phyloP scores from a whole-genome alignment of 2,113 vertebrate genomes.

The Vimba vimba region DNA sequence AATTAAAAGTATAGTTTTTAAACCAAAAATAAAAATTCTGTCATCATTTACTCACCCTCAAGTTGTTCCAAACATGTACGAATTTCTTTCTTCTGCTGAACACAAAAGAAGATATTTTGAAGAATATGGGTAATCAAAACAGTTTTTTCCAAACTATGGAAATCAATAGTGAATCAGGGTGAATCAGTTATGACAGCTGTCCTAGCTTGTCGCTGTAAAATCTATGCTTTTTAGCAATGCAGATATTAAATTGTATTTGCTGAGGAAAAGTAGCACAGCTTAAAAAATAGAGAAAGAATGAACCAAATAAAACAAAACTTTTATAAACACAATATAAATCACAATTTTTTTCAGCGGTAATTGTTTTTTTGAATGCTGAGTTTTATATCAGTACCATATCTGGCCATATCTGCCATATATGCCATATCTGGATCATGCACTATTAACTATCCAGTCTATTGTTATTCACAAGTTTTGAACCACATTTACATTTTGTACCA shows the following conservation, averaged over 20 bases:
- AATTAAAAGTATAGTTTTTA: too few relatives aligned
- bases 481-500: slow-evolving; percentile 75
- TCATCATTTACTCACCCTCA: too few relatives aligned
- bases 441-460: background rate
- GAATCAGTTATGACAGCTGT: background rate
- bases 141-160: too few relatives aligned
- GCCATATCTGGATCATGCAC: background rate
- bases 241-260: background rate
- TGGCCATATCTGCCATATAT: too few relatives aligned
- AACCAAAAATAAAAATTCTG: too few relatives aligned
- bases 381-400: background rate
- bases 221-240: background rate
- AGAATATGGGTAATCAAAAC: too few relatives aligned
- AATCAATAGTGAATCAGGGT: background rate
- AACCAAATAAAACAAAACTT: background rate
- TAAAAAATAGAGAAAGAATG: background rate
- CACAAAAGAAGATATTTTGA: too few relatives aligned
- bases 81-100: too few relatives aligned
- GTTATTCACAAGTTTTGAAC: slow-evolving; percentile 62
- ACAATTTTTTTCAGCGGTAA: background rate
- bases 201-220: background rate
- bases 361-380: background rate
- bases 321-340: background rate
- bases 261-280: background rate
- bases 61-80: too few relatives aligned